Evolutionary conservation across 2,113 vertebrate genomes (phyloP), one percentile per base, ranked within the genome.

Genomic region (Pelecanus crispus): DNA sequence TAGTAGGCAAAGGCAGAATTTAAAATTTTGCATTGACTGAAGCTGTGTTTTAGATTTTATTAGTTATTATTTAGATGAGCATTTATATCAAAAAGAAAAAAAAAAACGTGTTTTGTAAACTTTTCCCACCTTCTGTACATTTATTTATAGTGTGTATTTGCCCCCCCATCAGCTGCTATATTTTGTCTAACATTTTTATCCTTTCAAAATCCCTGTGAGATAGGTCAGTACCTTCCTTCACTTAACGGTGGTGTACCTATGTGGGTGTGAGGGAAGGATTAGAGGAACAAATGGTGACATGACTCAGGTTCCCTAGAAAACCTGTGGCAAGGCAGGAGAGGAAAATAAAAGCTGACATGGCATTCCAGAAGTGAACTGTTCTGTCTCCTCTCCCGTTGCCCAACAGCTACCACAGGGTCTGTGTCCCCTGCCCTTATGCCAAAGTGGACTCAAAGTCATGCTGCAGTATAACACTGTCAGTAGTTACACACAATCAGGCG

Each of bases 401-500:
- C 44, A 73, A 36, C 42, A 84, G n/a, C 42, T 81, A 78, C 17
- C 55, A 34, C 5, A 49, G 26, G 34, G 13, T 81, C 4, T 4
- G 17, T 74, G 5, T 53, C 14, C 38, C 7, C 17, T 34, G 1
- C 44, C 26, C 25, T 78, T 44, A 40, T 28, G 42, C 18, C 2
- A 1, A 61, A 68, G 34, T 28, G 36, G 24, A 58, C 59, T 56
- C 24, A 47, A 47, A 5, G 6, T 61, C 56, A 17, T 16, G 21
- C 31, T 70, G 50, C 38, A 62, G 42, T 29, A 8, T 42, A 71
- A 38, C 47, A 26, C 34, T 70, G 34, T 17, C 53, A 77, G 1
- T 17, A 79, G 40, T 36, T 56, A 19, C 34, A n/a, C 7, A 3
- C 0, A 1, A 22, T 61, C 49, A 34, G 52, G 4, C 0, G 0